These are phyloP conservation scores for Tenthredo scrophulariae DNA, from an alignment of 2,888 invertebrate species.

Conservation along the genomic window DNA sequence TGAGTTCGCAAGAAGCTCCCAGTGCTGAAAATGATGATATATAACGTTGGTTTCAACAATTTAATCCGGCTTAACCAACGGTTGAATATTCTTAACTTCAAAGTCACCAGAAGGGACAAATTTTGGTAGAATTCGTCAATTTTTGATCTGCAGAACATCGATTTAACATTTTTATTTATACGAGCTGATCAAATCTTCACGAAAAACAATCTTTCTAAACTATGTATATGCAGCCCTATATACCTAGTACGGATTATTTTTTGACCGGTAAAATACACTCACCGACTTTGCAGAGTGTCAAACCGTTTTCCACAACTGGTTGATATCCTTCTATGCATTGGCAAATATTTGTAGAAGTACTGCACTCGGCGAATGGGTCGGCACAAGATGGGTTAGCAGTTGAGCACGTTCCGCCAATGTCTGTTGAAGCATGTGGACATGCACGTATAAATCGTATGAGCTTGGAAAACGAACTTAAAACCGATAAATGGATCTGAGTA, in stretches of 20 bases:
- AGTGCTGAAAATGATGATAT: not conserved
- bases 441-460: not conserved
- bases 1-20: not conserved
- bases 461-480: not conserved
- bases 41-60: not conserved
- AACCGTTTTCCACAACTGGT: not conserved
- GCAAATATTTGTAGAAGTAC: not conserved
- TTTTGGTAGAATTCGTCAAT: not conserved
- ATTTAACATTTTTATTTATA: not conserved
- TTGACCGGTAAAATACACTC: not conserved
- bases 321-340: constrained; percentile 24
- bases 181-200: not conserved
- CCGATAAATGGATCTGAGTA: not conserved
- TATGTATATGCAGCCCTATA: not conserved
- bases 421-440: not conserved
- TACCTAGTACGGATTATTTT: no score
- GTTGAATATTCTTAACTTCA: not conserved
- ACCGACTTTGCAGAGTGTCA: not conserved
- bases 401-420: not conserved
- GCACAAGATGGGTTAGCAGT: constrained; percentile 3
- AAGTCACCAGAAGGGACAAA: not conserved
- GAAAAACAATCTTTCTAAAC: not conserved
- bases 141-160: not conserved
- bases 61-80: not conserved
- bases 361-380: constrained; percentile 17